Base-by-base conservation (phyloP, 2,113 vertebrate genomes). In the Hippopotamus amphibius region DNA sequence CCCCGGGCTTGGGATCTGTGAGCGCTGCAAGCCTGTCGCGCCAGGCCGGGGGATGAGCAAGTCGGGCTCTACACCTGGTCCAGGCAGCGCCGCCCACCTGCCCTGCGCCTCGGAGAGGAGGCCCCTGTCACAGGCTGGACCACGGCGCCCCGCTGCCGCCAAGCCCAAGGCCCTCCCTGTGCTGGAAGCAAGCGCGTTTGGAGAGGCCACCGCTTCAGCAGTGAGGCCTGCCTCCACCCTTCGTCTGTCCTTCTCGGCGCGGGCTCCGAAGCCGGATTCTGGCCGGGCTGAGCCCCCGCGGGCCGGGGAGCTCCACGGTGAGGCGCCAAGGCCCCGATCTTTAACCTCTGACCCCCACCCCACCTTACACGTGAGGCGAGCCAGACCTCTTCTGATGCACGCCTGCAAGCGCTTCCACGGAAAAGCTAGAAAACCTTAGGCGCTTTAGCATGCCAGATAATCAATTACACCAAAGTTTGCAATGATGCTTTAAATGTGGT, bases 401-500 rank as follows among this genome's bases (percentile, higher is more conserved):
- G 8, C 50, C 46, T 6, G 57, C 61, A 9, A 26, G 50, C 8
- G 59, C 63, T 28, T 66, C 57, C 55, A 6, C 24, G 2, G 46
- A 82, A 87, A 65, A 61, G 21, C 2, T 2, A 12, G 53, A 50
- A 82, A 46, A 17, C 50, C 33, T 50, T 46, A 13, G 3, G 53
- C 14, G 17, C 4, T 8, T 24, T 19, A 33, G 68, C 37, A 22
- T n/a, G n/a, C 61, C 0, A 8, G 50, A n/a, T 66, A 94, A 96
- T 46, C 16, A 87, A 89, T 57, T 43, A 72, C 96, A 82, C 90
- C 94, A 80, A 93, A 97, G 89, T 98, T 98, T 98, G 68, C 97
- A 97, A 98, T 30, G 96, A 94, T 91, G 97, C 97, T 98, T 98
- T 98, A 98, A 98, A 98, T 57, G 48, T 69, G 61, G 50, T 53